Base-by-base conservation (phyloP, 2,113 vertebrate species). In the Onychorhynchus coronatus region DNA sequence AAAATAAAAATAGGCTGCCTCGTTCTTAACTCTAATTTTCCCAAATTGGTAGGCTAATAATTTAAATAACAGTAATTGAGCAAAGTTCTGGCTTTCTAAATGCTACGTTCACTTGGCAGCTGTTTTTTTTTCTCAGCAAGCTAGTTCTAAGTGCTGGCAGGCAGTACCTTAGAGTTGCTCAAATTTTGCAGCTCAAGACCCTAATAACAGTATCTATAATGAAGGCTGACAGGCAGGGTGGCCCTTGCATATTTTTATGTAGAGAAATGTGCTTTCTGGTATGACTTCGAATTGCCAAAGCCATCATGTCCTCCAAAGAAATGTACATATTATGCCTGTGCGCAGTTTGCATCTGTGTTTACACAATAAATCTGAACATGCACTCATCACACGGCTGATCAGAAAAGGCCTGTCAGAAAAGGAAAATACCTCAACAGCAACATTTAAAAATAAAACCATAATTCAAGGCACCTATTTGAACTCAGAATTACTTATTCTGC, bases 21-120 rank as follows among this genome's bases (percentile, higher is more conserved):
- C 70, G 44, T 86, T 90, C 92, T 94, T 95, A 94, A 86, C 77
- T 81, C 59, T 53, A 65, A 93, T 95, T 94, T 94, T 92, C 70
- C 73, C 63, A 84, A 90, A 96, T 72, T 91, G 67, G 56, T 89
- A 91, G 92, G 82, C 77, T 94, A 95, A 90, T 96, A 89, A 94
- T 89, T 95, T 95, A 92, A 96, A 96, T 92, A 91, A 97, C 88
- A 95, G 91, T 96, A 91, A 96, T 90, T 94, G 92, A 94, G 70
- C 76, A 68, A 91, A 92, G 76, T 84, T 95, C 93, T 95, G 83
- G 66, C 63, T 95, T 86, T 91, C 77, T 91, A 96, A 93, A 89
- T 94, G 67, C 75, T 91, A 71, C 83, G 85, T 97, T 97, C 62
- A 68, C 58, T 96, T 93, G 79, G 52, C 68, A 95, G 78, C 67